Conservation (phyloP, 2,797 vertebrate species). For the Acropternis orthonyx region DNA sequence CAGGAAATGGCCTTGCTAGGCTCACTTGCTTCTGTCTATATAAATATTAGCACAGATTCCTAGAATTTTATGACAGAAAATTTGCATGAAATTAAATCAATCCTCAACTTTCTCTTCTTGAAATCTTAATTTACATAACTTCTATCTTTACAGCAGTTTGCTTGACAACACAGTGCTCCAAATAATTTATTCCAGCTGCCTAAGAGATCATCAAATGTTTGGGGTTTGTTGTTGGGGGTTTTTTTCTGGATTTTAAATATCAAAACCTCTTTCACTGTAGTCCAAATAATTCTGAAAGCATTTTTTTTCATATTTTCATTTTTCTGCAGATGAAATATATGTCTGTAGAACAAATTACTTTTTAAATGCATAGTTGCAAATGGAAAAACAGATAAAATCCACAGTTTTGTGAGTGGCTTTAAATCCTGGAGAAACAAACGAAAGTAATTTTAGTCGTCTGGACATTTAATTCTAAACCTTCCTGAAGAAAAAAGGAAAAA, state of each 20-base stretch:
- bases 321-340: neutral
- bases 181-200: neutral
- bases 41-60: neutral
- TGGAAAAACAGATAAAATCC: neutral
- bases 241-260: neutral
- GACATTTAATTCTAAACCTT: neutral
- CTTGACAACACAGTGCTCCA: neutral
- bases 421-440: neutral
- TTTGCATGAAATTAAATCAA: neutral
- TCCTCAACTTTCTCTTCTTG: neutral
- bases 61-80: neutral
- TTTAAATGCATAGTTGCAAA: neutral
- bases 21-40: neutral
- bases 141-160: neutral
- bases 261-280: neutral
- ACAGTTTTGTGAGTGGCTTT: neutral
- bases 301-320: neutral
- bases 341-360: neutral
- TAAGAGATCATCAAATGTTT: neutral
- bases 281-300: neutral
- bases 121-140: neutral
- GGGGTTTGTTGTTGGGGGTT: neutral
- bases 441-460: neutral
- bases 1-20: neutral
- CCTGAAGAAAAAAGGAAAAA: neutral